Base-by-base conservation (phyloP, 2,888 invertebrate species). In the Stratiomys singularior region DNA sequence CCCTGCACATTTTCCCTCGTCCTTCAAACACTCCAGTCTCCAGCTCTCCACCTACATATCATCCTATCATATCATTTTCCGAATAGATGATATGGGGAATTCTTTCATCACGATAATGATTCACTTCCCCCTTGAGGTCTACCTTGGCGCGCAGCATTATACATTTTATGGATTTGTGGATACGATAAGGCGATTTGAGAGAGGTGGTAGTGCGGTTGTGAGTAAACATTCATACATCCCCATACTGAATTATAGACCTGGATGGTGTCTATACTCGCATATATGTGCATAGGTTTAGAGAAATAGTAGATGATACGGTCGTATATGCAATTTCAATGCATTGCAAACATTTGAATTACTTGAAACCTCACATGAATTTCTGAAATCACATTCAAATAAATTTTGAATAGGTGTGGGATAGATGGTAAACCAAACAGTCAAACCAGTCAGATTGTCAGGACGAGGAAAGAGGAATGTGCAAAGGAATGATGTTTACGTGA, bases 301-400 rank as follows among this genome's bases (percentile, higher is more conserved):
- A 15, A 52, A 52, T 18, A 52, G 52, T 13, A 15, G 52, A 52
- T 52, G 7, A 5, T n/a, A 13, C 52, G 4, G 18, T n/a, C 3
- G 52, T 52, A 52, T 79, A 76, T 78, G 76, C 71, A 79, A 37
- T 79, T 79, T 79, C 78, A 79, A 79, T 79, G 79, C 79, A 78
- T 78, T 72, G 56, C 77, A 78, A 79, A 72, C 78, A 79, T 79
- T 78, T 78, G 79, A 79, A 79, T 79, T 78, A 78, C 79, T 78
- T 79, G 67, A 79, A 79, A 74, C 79, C 18, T 21, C 28, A 37
- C 30, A 77, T 77, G 76, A 79, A 79, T 79, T 67, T 76, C 76
- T 76, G 76, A 79, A 79, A 79, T 76, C 72, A 69, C 76, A 79
- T 77, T 78, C 76, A 76, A 23, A 44, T 18, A 21, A 37, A 47